Conservation (phyloP, 2,113 vertebrate species). For the Todiramphus saurophagus region DNA sequence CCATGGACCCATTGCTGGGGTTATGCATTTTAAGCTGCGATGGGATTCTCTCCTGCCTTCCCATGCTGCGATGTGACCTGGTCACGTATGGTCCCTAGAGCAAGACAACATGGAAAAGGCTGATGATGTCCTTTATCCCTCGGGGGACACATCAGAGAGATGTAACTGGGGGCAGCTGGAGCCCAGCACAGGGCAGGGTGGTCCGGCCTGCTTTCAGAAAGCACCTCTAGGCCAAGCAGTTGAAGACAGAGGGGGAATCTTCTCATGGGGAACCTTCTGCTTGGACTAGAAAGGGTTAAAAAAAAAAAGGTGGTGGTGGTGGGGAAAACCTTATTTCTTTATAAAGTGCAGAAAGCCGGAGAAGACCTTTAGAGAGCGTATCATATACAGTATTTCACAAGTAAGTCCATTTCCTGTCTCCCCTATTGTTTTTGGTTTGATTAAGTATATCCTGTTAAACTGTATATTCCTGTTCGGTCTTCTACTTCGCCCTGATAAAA, state of each 20-base stretch:
- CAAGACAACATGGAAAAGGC: neutral
- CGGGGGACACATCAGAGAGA: neutral
- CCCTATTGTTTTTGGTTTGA: slow-evolving; percentile 84
- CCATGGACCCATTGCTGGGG: neutral
- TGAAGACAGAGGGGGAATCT: neutral
- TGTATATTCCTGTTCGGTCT: slow-evolving; percentile 81
- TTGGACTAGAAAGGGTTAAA: neutral
- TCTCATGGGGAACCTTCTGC: neutral
- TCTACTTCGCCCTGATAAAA: slow-evolving; percentile 67
- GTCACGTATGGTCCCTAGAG: accelerated
- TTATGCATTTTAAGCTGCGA: accelerated
- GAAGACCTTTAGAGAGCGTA: slow-evolving; percentile 73
- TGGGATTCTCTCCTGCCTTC: neutral
- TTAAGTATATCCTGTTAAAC: slow-evolving; percentile 85
- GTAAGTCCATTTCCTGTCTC: slow-evolving; percentile 77
- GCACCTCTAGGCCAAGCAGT: neutral
- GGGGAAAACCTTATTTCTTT: neutral
- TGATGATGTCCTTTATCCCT: accelerated
- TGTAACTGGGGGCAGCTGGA: neutral
- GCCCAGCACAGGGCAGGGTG: neutral
- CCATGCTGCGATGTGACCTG: neutral
- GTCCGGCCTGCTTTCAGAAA: neutral
- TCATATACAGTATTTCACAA: slow-evolving; percentile 76
- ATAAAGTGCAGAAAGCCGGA: slow-evolving; percentile 29
- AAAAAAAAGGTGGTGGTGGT: neutral